Percentiles rank a stretch among this genome's conserved stretches.
Conservation (phyloP, 2,888 invertebrate species). For the Meganola albula region DNA sequence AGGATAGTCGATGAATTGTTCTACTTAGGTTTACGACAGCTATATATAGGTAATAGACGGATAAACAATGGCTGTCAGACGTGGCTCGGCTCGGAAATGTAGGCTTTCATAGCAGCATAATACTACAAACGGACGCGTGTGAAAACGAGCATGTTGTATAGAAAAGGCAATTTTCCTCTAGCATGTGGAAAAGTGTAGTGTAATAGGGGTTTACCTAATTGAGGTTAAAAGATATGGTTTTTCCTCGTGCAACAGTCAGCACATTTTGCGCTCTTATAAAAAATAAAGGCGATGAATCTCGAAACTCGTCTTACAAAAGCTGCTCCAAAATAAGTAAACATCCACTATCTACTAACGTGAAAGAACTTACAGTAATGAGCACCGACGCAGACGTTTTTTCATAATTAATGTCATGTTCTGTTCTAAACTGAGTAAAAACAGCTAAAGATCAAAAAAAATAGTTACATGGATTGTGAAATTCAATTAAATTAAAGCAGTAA, state of each 20-base stretch:
- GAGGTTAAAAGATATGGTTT: slow-evolving; percentile 22
- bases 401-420: slow-evolving; percentile 15
- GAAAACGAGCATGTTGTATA: slow-evolving; percentile 10
- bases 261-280: slow-evolving; percentile 18
- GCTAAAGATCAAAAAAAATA: no score
- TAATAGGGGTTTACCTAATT: slow-evolving; percentile 25
- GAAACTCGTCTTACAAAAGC: slow-evolving; percentile 10
- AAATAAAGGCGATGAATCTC: slow-evolving; percentile 19
- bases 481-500: no score
- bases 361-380: slow-evolving; percentile 15
- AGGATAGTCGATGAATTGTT: no score
- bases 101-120: slow-evolving; percentile 32
- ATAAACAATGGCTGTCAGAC: slow-evolving; percentile 45
- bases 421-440: no score
- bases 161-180: slow-evolving; percentile 26
- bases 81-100: slow-evolving; percentile 32
- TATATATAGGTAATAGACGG: no score
- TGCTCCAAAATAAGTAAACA: slow-evolving; percentile 12
- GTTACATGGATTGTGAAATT: no score
- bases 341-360: slow-evolving; percentile 13
- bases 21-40: no score
- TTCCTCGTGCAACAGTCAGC: slow-evolving; percentile 19
- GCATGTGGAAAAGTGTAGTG: slow-evolving; percentile 15
- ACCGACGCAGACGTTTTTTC: slow-evolving; percentile 9
- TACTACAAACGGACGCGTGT: slow-evolving; percentile 22